Evolutionary conservation across 2,797 vertebrate genomes (phyloP).

Genomic region (Schizopygopsis pylzovi): DNA sequence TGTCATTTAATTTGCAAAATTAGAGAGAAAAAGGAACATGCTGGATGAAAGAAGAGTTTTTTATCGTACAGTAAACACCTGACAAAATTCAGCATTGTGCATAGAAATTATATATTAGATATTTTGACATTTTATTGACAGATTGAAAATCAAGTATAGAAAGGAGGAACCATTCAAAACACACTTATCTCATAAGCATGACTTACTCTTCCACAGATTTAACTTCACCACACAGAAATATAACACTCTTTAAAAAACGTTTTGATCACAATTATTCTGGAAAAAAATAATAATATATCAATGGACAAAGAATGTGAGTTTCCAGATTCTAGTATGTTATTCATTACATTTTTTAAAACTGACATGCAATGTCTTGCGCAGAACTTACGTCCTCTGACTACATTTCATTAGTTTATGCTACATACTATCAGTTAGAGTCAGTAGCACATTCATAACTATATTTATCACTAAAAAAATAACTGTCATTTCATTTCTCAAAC

Average conservation of each 20-base stretch:
- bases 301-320: background rate
- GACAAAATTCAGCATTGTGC: background rate
- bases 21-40: background rate
- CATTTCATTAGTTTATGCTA: background rate
- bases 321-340: background rate
- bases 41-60: background rate
- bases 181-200: background rate
- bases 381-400: background rate
- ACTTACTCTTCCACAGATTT: background rate
- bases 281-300: background rate
- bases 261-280: background rate
- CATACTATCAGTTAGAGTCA: background rate
- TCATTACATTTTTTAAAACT: background rate
- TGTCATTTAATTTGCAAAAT: background rate
- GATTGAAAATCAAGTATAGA: background rate
- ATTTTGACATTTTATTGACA: background rate
- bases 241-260: background rate
- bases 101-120: background rate
- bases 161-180: background rate
- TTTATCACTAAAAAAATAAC: background rate
- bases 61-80: background rate
- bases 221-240: background rate
- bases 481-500: background rate
- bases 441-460: background rate
- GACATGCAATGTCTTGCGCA: background rate